Evolutionary conservation across 2,113 vertebrate species (phyloP), one percentile per base, ranked within the genome.

Genomic region (Melanostigma gelatinosum): DNA sequence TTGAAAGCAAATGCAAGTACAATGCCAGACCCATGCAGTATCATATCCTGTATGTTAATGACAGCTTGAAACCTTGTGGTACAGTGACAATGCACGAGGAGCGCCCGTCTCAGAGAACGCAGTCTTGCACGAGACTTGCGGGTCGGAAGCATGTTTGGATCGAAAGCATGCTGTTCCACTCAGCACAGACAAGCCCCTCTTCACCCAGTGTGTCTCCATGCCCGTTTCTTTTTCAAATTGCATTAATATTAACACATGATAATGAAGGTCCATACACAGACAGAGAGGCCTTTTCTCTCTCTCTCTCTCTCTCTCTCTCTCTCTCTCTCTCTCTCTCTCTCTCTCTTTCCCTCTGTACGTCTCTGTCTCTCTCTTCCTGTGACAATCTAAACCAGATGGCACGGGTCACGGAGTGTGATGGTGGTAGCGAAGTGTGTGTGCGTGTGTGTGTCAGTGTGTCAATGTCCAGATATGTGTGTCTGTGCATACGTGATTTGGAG

Each of bases 371-470:
- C 85, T 91, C 88, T 94, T 93, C 91, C 92, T 93, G 92, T 94
- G 93, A 95, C 95, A 96, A 96, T 95, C 95, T 94, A 95, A 97
- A 95, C 96, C 84, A 83, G 93, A 95, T 96, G 96, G 95, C 96
- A 94, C 22, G 85, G 96, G 92, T 93, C 89, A 93, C 8, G 36
- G 84, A 91, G 83, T 91, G 85, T 76, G 87, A 90, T 80, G 91
- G 88, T 87, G 83, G 88, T 88, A 84, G 86, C 58, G 40, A 71
- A 82, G 83, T 87, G 83, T 67, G 77, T 76, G 64, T 73, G 80
- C 50, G 84, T 86, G 82, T 89, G 85, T 61, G 74, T 77, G 72
- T 82, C 58, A 62, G 68, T 71, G 74, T 91, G 86, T 93, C 81
- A 75, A n/a, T 88, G 82, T 88, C 86, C 85, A 79, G 68, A 84